Evolutionary conservation across 92 coral and sea anemone species (phyloP).

Genomic region (Desmophyllum pertusum): DNA sequence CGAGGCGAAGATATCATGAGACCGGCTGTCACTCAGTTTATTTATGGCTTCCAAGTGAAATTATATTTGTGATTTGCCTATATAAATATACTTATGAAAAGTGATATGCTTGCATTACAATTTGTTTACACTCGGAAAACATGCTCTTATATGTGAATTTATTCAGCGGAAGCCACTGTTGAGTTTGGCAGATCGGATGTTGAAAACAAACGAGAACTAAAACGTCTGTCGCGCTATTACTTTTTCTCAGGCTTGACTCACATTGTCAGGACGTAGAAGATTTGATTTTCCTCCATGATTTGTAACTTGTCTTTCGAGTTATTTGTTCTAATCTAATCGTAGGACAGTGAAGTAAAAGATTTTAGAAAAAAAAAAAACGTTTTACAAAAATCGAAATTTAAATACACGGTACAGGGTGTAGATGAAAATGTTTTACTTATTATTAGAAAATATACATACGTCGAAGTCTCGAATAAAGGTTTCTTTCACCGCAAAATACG

Average conservation of each 20-base stretch:
- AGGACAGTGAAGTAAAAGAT: not conserved
- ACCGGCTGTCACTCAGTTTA: too few relatives aligned
- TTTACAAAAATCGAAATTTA: not conserved
- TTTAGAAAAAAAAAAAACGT: not conserved
- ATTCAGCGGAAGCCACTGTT: constrained; percentile 12
- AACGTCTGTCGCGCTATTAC: not conserved
- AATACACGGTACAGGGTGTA: not conserved
- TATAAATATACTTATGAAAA: not conserved
- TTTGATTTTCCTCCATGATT: not conserved
- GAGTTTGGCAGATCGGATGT: not conserved
- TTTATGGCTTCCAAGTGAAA: too few relatives aligned
- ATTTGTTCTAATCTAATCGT: not conserved
- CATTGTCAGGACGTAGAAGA: too few relatives aligned
- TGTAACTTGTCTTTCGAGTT: not conserved
- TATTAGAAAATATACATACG: too few relatives aligned
- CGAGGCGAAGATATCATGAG: not conserved
- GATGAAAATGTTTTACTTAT: too few relatives aligned
- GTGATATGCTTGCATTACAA: not conserved
- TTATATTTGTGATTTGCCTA: not conserved
- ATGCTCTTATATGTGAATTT: not conserved
- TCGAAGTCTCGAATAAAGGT: too few relatives aligned
- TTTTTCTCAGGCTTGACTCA: not conserved
- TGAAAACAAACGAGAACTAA: not conserved
- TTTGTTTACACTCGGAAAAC: not conserved
- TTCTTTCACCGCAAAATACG: not conserved